Conservation (phyloP, 2,797 vertebrate genomes). For the Brachyalestes nurse region DNA sequence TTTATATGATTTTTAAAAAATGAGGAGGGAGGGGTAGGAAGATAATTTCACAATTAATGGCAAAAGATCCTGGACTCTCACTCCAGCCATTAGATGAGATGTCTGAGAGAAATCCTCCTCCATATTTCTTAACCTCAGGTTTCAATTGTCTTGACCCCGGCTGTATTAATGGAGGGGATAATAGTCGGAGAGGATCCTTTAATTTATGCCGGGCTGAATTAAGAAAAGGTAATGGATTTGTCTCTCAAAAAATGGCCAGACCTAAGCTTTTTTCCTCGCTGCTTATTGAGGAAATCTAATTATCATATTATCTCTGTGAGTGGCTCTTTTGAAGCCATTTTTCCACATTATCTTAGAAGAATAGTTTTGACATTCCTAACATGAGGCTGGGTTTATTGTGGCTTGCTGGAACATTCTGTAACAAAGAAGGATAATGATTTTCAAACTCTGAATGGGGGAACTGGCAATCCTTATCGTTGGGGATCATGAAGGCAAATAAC, state of each 20-base stretch:
- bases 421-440: slow-evolving; percentile 77
- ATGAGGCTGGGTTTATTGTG: slow-evolving; percentile 79
- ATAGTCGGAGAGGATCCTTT: slow-evolving; percentile 84
- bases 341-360: slow-evolving; percentile 80
- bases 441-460: slow-evolving; percentile 62
- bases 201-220: slow-evolving; percentile 85
- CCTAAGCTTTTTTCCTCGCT: slow-evolving; percentile 80
- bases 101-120: slow-evolving; percentile 79
- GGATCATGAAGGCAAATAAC: slow-evolving; percentile 61
- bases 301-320: slow-evolving; percentile 84
- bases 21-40: slow-evolving; percentile 56
- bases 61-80: slow-evolving; percentile 71
- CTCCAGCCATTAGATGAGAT: slow-evolving; percentile 77
- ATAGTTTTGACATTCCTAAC: slow-evolving; percentile 83
- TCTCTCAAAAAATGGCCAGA: slow-evolving; percentile 79
- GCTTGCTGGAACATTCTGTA: slow-evolving; percentile 73
- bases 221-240: slow-evolving; percentile 85
- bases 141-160: slow-evolving; percentile 83
- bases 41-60: slow-evolving; percentile 82
- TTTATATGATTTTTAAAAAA: slow-evolving; percentile 78
- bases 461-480: slow-evolving; percentile 56
- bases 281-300: slow-evolving; percentile 84
- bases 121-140: slow-evolving; percentile 80
- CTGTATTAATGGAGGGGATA: slow-evolving; percentile 84
- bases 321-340: slow-evolving; percentile 79